phyloP scores from a whole-genome alignment of 2,797 vertebrate species.

The Danio aesculapii region DNA sequence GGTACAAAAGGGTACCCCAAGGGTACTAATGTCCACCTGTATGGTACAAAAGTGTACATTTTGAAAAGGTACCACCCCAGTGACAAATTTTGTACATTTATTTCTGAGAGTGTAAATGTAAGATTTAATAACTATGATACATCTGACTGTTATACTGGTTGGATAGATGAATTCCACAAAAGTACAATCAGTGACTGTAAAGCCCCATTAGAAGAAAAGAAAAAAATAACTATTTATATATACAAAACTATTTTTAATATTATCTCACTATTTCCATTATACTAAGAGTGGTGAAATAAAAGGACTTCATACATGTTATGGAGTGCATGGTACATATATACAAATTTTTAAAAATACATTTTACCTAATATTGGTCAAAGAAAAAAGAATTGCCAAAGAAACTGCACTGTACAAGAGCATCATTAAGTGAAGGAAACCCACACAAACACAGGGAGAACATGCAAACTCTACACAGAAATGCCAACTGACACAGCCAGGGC shows the following conservation, averaged over 20 bases:
- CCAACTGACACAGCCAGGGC: no score
- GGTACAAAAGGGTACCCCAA: no score
- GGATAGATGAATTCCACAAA: conserved; percentile 23
- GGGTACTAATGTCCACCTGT: no score
- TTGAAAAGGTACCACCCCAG: no score
- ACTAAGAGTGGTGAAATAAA: conserved; percentile 6
- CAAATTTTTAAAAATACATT: no score
- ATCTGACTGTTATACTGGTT: conserved; percentile 23
- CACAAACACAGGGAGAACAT: no score
- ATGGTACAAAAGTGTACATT: no score
- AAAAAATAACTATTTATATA: no score
- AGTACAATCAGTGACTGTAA: conserved; percentile 37
- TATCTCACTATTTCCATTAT: conserved; percentile 20
- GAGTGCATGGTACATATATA: neutral
- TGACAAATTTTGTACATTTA: no score
- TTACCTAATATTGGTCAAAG: conserved; percentile 12
- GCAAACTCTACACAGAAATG: no score
- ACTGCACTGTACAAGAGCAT: neutral
- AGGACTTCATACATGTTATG: conserved; percentile 9
- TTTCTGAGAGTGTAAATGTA: no score
- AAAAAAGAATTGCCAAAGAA: conserved; percentile 20
- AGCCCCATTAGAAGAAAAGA: conserved; percentile 27
- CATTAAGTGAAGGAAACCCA: conserved; percentile 25
- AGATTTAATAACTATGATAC: conserved; percentile 43
- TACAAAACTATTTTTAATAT: conserved; percentile 11